Percentiles rank a stretch among this genome's conserved stretches.
Conservation (phyloP, 2,797 vertebrate species). For the Darevskia nairensis region DNA sequence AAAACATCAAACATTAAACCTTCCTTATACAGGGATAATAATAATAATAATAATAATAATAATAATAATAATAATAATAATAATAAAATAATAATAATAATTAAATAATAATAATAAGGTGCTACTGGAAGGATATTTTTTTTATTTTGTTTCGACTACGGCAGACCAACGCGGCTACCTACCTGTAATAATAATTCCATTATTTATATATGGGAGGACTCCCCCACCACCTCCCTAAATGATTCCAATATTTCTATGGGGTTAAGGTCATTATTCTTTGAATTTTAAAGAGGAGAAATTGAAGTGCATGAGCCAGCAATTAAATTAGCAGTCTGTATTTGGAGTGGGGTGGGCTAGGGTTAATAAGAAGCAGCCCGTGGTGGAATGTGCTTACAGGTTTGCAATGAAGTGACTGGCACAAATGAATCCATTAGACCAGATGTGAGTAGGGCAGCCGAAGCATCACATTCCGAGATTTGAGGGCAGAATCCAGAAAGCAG, state of each 20-base stretch:
- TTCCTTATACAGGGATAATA: too few relatives aligned
- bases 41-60: too few relatives aligned
- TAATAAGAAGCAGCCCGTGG: constrained; percentile 10
- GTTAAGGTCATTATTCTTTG: background rate
- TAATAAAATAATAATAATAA: too few relatives aligned
- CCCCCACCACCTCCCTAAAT: background rate
- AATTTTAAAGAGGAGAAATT: background rate
- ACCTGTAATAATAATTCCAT: too few relatives aligned
- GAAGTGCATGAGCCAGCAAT: background rate
- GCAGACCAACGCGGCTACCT: too few relatives aligned
- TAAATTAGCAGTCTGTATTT: background rate
- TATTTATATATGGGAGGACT: background rate
- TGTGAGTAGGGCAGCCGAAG: background rate
- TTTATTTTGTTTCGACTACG: too few relatives aligned
- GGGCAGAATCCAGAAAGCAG: constrained; percentile 34
- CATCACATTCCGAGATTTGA: constrained; percentile 32
- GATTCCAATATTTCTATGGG: background rate
- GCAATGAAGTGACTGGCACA: constrained; percentile 27
- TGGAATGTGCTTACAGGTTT: constrained; percentile 21
- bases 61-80: too few relatives aligned
- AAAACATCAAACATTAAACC: too few relatives aligned
- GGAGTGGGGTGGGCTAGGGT: background rate
- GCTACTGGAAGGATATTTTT: too few relatives aligned
- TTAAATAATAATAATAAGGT: too few relatives aligned
- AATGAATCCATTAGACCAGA: constrained; percentile 8